These are phyloP conservation scores for Gortyna flavago DNA, from an alignment of 2,888 invertebrate genomes.

Conservation along the genomic window DNA sequence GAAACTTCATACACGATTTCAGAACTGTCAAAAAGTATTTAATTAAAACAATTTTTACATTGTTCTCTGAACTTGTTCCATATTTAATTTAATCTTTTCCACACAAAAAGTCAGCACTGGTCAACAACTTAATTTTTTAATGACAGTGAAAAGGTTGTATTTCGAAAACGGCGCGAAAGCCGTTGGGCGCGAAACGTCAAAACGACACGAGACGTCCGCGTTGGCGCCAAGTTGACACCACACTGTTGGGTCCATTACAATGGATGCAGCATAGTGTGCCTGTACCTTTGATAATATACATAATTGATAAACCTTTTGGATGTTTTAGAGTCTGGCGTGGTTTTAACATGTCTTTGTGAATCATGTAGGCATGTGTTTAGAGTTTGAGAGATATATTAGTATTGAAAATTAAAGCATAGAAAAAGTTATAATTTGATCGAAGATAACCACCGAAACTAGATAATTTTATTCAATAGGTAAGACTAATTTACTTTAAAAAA, in stretches of 20 bases:
- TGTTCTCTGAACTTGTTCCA: conserved; percentile 41
- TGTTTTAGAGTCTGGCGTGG: conserved; percentile 19
- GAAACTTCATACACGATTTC: conserved; percentile 45
- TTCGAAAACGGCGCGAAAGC: conserved; percentile 60
- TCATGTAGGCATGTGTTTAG: conserved; percentile 11
- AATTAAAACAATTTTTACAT: conserved; percentile 55
- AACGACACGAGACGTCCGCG: conserved; percentile 72
- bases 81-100: conserved; percentile 61
- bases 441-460: neutral
- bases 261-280: conserved; percentile 55
- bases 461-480: neutral
- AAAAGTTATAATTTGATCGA: neutral
- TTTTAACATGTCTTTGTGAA: conserved; percentile 33
- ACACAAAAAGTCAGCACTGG: conserved; percentile 47
- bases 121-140: conserved; percentile 47
- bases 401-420: neutral
- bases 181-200: conserved; percentile 67
- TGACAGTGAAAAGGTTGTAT: conserved; percentile 41
- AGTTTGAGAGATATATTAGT: neutral
- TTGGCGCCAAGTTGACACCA: conserved; percentile 72
- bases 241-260: conserved; percentile 69
- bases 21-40: conserved; percentile 61
- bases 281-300: conserved; percentile 47
- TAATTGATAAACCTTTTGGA: conserved; percentile 41
- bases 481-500: neutral